Evolutionary conservation across 2,113 vertebrate species (phyloP).

Genomic region (Laticauda colubrina): DNA sequence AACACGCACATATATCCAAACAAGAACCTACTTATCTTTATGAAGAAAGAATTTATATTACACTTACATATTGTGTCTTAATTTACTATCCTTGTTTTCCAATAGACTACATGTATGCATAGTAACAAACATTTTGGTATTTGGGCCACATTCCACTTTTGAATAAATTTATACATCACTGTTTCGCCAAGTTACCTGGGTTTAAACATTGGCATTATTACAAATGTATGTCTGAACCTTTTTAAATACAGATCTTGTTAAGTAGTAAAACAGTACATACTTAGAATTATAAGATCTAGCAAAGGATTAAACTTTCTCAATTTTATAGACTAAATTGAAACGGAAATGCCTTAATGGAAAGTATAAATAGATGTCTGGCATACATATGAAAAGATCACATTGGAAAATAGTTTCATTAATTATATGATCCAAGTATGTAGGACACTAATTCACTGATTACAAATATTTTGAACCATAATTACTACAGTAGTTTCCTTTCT

Average conservation of each 20-base stretch:
- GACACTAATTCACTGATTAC: not conserved
- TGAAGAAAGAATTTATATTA: not conserved
- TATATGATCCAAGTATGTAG: not conserved
- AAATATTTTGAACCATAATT: not conserved
- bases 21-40: not conserved
- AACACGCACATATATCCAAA: not conserved
- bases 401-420: not conserved
- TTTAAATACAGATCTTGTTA: constrained; percentile 11
- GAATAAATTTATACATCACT: not conserved
- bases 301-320: not conserved
- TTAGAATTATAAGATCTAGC: not conserved
- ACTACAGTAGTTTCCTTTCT: not conserved
- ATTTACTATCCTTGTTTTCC: not conserved
- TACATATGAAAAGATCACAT: not conserved
- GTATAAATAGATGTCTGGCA: not conserved
- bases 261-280: not conserved
- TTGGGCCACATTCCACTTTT: constrained; percentile 1
- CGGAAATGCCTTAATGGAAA: not conserved
- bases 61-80: not conserved
- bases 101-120: not conserved
- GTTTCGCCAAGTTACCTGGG: not conserved
- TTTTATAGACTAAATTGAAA: constrained; percentile 16
- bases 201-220: constrained; percentile 5
- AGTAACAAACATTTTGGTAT: not conserved
- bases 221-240: not conserved